Percentiles rank a stretch among this genome's conserved stretches.
Evolutionary conservation across 2,797 vertebrate species (phyloP).

Genomic region (Channa striata): DNA sequence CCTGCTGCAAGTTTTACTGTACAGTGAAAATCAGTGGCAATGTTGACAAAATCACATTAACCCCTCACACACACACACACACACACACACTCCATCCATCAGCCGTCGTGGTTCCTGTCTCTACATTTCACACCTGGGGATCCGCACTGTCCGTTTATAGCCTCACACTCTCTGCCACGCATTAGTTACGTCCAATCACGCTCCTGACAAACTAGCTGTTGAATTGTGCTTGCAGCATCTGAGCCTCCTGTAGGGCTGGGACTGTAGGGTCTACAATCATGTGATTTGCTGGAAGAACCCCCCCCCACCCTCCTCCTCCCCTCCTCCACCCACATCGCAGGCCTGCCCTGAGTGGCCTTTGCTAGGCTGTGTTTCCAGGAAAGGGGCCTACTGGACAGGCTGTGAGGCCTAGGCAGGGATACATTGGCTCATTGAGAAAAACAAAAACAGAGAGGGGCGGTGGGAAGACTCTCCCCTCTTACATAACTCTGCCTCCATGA

Average conservation of each 20-base stretch:
- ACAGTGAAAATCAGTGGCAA: neutral
- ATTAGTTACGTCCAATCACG: slow-evolving; percentile 58
- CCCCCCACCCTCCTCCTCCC: slow-evolving; percentile 32
- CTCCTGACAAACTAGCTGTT: slow-evolving; percentile 64
- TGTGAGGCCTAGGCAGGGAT: slow-evolving; percentile 84
- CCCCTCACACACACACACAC: neutral
- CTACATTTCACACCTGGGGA: slow-evolving; percentile 51
- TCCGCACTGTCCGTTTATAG: slow-evolving; percentile 51
- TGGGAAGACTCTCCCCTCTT: slow-evolving; percentile 83
- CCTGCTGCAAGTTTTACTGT: neutral
- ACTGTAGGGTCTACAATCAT: slow-evolving; percentile 78
- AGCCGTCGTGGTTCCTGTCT: slow-evolving; percentile 38
- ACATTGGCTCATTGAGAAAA: slow-evolving; percentile 90
- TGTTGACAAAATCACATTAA: slow-evolving; percentile 13
- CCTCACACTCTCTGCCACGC: slow-evolving; percentile 53
- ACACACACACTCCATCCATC: slow-evolving; percentile 19
- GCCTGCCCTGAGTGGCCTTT: slow-evolving; percentile 84
- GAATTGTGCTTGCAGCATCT: slow-evolving; percentile 72
- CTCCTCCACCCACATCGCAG: slow-evolving; percentile 47
- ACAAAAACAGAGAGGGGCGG: slow-evolving; percentile 87
- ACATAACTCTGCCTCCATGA: slow-evolving; percentile 82
- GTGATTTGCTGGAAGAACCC: slow-evolving; percentile 85
- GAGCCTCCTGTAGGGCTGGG: slow-evolving; percentile 75
- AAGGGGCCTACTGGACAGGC: slow-evolving; percentile 87
- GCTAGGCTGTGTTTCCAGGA: slow-evolving; percentile 86